phyloP scores from a whole-genome alignment of 2,797 vertebrate genomes.

The Chiloscyllium punctatum region DNA sequence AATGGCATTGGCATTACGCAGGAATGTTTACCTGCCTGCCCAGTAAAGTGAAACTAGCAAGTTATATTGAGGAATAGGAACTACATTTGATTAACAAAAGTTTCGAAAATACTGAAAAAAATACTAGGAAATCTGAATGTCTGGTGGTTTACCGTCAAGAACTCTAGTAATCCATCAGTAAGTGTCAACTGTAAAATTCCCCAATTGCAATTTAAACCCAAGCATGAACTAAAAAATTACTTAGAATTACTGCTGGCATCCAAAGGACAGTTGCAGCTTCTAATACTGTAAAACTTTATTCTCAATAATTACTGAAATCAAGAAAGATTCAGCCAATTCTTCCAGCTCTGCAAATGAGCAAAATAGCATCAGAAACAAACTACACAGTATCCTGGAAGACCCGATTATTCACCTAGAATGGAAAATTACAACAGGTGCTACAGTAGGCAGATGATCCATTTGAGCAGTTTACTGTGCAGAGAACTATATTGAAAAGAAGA shows the following conservation, averaged over 20 bases:
- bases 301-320: not conserved
- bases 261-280: not conserved
- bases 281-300: not conserved
- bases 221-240: not conserved
- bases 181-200: not conserved
- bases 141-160: not conserved
- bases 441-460: not conserved
- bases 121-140: not conserved
- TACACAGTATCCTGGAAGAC: not conserved
- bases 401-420: not conserved
- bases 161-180: not conserved
- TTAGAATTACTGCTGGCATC: not conserved
- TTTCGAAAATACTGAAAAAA: not conserved
- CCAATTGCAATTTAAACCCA: not conserved
- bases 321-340: not conserved
- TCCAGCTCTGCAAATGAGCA: not conserved
- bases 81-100: not conserved
- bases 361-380: not conserved
- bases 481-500: not conserved
- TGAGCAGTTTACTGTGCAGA: not conserved
- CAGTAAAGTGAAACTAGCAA: not conserved
- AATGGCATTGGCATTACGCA: not conserved
- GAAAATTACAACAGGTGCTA: not conserved
- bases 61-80: not conserved
- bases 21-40: not conserved